phyloP scores from a whole-genome alignment of 2,888 invertebrate species.

The Parthenolecanium corni region DNA sequence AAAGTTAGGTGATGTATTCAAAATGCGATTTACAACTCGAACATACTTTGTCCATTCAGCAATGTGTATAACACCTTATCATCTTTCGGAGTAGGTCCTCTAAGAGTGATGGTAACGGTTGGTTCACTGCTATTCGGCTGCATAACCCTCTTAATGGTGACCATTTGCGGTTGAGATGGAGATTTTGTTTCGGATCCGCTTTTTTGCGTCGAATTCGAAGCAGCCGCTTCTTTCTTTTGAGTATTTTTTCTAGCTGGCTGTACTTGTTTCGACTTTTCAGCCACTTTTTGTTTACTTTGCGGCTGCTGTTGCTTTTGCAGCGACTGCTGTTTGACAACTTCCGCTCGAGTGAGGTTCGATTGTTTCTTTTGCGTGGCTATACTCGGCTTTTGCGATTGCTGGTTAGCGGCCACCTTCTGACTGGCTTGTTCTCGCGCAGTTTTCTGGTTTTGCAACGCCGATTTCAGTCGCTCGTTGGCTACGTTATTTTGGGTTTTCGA shows the following conservation, averaged over 20 bases:
- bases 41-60: slow-evolving; percentile 40
- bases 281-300: background rate
- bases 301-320: slow-evolving; percentile 1
- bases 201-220: slow-evolving; percentile 29
- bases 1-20: background rate
- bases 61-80: slow-evolving; percentile 62
- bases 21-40: background rate
- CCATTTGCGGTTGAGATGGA: slow-evolving; percentile 41
- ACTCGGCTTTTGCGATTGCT: slow-evolving; percentile 4
- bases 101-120: slow-evolving; percentile 63
- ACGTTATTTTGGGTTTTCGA: slow-evolving; percentile 9
- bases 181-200: slow-evolving; percentile 22
- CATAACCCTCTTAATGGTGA: slow-evolving; percentile 60
- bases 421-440: background rate
- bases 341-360: background rate
- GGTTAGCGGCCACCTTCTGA: slow-evolving; percentile 1
- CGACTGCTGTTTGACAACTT: background rate
- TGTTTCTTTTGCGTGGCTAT: background rate
- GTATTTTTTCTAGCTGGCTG: slow-evolving; percentile 1
- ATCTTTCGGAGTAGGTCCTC: slow-evolving; percentile 59
- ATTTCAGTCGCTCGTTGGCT: slow-evolving; percentile 2
- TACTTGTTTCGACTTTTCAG: slow-evolving; percentile 8
- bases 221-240: slow-evolving; percentile 24
- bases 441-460: slow-evolving; percentile 1
- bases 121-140: slow-evolving; percentile 54